A percentile compares a stretch with the other conserved stretches of the same genome.
These are phyloP conservation scores for Sisyra terminalis DNA, from an alignment of 2,888 invertebrate genomes.

Conservation along the genomic window DNA sequence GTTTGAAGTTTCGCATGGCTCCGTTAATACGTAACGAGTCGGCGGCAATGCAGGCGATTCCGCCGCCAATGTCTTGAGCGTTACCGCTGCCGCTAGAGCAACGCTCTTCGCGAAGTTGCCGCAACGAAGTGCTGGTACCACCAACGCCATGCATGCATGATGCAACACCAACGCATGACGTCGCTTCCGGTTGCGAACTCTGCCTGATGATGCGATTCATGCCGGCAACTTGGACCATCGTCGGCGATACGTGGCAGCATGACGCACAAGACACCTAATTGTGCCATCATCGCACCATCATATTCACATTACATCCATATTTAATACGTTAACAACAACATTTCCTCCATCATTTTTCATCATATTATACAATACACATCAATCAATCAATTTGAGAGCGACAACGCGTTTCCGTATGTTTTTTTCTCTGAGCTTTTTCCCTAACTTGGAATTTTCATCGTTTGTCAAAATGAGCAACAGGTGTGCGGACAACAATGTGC, in stretches of 20 bases:
- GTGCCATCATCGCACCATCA: too few species aligned
- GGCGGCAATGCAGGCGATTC: constrained; percentile 88
- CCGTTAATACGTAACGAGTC: constrained; percentile 93
- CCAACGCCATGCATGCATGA: neutral
- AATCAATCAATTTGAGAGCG: too few species aligned
- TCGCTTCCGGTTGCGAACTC: constrained; percentile 72
- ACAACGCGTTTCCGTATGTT: too few species aligned
- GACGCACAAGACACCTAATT: constrained; percentile 34
- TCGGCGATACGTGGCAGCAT: constrained; percentile 43
- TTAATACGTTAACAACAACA: too few species aligned
- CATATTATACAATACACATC: too few species aligned
- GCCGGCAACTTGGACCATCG: constrained; percentile 54
- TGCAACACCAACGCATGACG: constrained; percentile 31
- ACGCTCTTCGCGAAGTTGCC: constrained; percentile 50
- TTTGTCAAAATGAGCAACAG: too few species aligned
- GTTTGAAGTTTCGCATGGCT: constrained; percentile 89
- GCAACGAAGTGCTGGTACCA: constrained; percentile 54
- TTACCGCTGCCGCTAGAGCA: constrained; percentile 36
- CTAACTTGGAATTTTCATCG: too few species aligned
- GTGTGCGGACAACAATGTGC: too few species aligned
- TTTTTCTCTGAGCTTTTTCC: too few species aligned
- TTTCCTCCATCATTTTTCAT: too few species aligned
- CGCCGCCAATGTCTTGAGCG: constrained; percentile 40
- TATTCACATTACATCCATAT: too few species aligned
- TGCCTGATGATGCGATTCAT: constrained; percentile 71